Conservation (phyloP, 2,113 vertebrate species). For the Gnathonemus echidnorhynchus region DNA sequence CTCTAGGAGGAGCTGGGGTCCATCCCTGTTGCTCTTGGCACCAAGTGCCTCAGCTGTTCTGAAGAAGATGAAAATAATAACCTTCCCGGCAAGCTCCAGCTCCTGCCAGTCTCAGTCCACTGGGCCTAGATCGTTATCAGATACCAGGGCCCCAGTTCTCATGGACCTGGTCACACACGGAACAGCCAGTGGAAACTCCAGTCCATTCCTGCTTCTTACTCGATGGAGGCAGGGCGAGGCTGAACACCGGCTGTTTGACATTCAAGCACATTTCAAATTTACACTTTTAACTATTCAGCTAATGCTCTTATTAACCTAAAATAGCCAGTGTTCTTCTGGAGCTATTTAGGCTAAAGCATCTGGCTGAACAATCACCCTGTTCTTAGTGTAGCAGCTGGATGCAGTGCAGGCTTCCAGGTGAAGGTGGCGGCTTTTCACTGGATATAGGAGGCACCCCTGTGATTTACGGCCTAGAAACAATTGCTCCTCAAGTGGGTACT, state of each 20-base stretch:
- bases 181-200: neutral
- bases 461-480: neutral
- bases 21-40: neutral
- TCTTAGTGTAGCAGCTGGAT: neutral
- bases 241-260: neutral
- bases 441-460: neutral
- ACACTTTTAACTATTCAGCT: neutral
- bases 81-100: neutral
- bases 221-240: neutral
- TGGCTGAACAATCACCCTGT: neutral
- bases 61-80: constrained; percentile 5
- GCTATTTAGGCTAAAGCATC: neutral
- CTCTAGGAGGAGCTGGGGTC: neutral
- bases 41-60: neutral
- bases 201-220: neutral
- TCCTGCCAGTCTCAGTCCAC: neutral
- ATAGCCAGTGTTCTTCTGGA: neutral
- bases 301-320: neutral
- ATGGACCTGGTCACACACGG: neutral
- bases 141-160: neutral
- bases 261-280: neutral
- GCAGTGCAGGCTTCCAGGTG: neutral
- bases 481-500: neutral
- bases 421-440: neutral
- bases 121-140: neutral